Evolutionary conservation across 1,140 invertebrate genomes (phyloP).

Genomic region (Lutraria rhynchaena): DNA sequence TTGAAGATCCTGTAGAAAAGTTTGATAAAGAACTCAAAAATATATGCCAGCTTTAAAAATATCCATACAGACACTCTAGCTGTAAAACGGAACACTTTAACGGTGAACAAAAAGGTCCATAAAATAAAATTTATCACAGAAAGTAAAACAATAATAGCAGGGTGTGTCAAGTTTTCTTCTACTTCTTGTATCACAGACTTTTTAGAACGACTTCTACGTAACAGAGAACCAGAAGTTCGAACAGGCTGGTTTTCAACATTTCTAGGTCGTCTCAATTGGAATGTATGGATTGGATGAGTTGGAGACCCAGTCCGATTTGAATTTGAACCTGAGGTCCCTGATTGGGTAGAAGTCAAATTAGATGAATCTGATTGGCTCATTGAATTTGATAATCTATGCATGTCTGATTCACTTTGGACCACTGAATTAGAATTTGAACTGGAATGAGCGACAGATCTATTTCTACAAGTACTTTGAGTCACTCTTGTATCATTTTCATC

Average conservation of each 20-base stretch:
- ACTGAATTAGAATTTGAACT: constrained; percentile 9
- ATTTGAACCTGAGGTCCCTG: constrained; percentile 1
- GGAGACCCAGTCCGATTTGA: constrained; percentile 9
- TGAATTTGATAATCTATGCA: not conserved
- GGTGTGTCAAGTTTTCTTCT: constrained; percentile 49
- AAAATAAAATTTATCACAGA: constrained; percentile 64
- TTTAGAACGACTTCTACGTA: constrained; percentile 38
- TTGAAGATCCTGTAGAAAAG: constrained; percentile 75
- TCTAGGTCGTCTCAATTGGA: constrained; percentile 27
- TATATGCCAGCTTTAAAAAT: constrained; percentile 58
- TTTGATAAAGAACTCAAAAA: constrained; percentile 68
- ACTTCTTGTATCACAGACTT: constrained; percentile 59
- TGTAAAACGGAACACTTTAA: constrained; percentile 58
- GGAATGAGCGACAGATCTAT: not conserved
- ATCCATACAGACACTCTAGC: constrained; percentile 61
- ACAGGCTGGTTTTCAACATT: constrained; percentile 16
- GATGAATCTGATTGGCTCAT: constrained; percentile 1
- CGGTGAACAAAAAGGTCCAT: constrained; percentile 56
- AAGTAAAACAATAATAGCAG: constrained; percentile 57
- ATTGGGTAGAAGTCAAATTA: constrained; percentile 19
- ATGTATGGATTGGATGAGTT: constrained; percentile 57
- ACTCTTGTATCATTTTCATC: not conserved
- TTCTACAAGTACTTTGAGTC: not conserved
- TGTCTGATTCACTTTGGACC: not conserved
- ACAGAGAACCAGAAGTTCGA: constrained; percentile 26